phyloP scores from a whole-genome alignment of 2,113 vertebrate species.

The Reinhardtius hippoglossoides region DNA sequence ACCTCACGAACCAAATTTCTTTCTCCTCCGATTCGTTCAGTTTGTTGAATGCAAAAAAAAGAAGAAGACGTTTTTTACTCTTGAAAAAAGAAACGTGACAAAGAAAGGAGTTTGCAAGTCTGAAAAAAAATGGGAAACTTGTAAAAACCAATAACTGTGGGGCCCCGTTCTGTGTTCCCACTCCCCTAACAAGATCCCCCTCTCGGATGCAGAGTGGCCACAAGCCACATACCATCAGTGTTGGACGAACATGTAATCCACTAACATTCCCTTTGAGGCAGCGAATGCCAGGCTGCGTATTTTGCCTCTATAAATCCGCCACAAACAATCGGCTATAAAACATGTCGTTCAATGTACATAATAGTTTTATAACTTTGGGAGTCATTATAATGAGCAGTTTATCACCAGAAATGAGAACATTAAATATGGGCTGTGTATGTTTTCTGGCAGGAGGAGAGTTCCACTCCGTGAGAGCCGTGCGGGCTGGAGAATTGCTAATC shows the following conservation, averaged over 20 bases:
- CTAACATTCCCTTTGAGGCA: slow-evolving; percentile 2
- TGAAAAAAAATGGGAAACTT: not conserved
- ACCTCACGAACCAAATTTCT: too few relatives aligned
- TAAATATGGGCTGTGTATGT: slow-evolving; percentile 33
- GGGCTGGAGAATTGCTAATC: slow-evolving; percentile 40
- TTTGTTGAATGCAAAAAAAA: not conserved
- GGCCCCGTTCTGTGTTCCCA: not conserved
- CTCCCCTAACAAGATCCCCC: not conserved
- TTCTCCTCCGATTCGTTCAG: too few relatives aligned
- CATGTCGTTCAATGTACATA: not conserved
- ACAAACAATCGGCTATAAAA: slow-evolving; percentile 6
- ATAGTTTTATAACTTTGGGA: not conserved
- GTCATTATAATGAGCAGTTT: slow-evolving; percentile 9
- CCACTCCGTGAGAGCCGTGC: slow-evolving; percentile 23
- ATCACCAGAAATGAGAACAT: slow-evolving; percentile 31
- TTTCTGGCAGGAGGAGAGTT: slow-evolving; percentile 33
- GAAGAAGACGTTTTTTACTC: not conserved
- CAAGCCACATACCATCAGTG: not conserved
- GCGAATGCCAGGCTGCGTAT: slow-evolving; percentile 4
- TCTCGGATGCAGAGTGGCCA: slow-evolving; percentile 10
- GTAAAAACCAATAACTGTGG: not conserved
- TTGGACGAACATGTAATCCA: slow-evolving; percentile 13
- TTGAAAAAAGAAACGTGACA: not conserved
- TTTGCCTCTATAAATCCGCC: not conserved
- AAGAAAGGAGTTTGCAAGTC: not conserved